Evolutionary conservation across 2,888 invertebrate species (phyloP).

Genomic region (Phlogophora meticulosa): DNA sequence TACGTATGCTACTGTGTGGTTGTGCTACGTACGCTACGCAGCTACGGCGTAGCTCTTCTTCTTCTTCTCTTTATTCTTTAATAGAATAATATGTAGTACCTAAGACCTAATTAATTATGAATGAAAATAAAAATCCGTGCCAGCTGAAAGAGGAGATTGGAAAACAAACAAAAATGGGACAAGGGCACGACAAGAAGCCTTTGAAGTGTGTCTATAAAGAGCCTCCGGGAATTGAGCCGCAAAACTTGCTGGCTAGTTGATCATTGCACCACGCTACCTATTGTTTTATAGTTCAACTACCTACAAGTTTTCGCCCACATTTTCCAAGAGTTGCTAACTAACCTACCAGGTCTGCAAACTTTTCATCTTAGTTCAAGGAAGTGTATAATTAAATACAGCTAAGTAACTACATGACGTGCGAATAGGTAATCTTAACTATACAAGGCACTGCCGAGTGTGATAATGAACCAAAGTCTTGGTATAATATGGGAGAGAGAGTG

Average conservation of each 20-base stretch:
- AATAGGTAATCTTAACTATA: slow-evolving; percentile 2
- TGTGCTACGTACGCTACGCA: slow-evolving; percentile 2
- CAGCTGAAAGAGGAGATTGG: no score
- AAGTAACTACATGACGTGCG: neutral
- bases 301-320: neutral
- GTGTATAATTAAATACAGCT: neutral
- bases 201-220: no score
- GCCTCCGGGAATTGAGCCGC: no score
- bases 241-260: no score
- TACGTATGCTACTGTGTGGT: neutral
- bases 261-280: no score
- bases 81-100: no score
- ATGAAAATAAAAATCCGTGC: no score
- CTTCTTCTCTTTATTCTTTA: no score
- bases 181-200: no score
- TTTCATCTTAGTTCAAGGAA: slow-evolving; percentile 1
- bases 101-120: no score
- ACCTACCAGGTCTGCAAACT: neutral
- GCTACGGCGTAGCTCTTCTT: slow-evolving; percentile 32
- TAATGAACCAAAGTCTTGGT: slow-evolving; percentile 27
- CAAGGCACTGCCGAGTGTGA: neutral
- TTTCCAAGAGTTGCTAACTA: neutral
- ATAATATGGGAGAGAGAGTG: neutral
- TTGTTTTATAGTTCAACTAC: no score
- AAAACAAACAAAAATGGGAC: no score